Conservation (phyloP, 2,113 vertebrate species). For the Poeciliopsis prolifica region DNA sequence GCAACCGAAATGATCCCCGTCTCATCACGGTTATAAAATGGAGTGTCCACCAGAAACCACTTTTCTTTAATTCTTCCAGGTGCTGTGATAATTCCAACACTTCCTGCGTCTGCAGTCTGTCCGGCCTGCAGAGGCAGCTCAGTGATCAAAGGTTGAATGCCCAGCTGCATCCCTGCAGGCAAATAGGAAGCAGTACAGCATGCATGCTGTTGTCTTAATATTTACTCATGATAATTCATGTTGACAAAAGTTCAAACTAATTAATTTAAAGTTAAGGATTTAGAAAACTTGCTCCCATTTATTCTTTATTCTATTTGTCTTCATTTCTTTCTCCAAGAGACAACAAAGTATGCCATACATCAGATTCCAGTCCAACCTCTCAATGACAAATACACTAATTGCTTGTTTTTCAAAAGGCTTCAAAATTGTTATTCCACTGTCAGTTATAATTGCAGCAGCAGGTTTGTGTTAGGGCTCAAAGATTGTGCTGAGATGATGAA, state of each 20-base stretch:
- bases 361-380: conserved; percentile 51
- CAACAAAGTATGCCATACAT: conserved; percentile 39
- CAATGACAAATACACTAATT: conserved; percentile 65
- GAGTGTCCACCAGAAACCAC: conserved; percentile 2
- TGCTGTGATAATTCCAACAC: conserved; percentile 41
- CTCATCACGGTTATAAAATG: not conserved
- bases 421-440: conserved; percentile 62
- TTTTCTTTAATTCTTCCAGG: conserved; percentile 44
- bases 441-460: conserved; percentile 60
- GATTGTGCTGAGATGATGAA: conserved; percentile 54
- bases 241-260: conserved; percentile 27
- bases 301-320: conserved; percentile 31
- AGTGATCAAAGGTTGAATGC: conserved; percentile 59
- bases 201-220: not conserved
- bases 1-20: not conserved
- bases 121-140: conserved; percentile 53
- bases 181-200: conserved; percentile 46
- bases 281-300: conserved; percentile 37
- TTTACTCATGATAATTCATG: conserved; percentile 18
- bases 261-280: conserved; percentile 27
- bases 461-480: conserved; percentile 50
- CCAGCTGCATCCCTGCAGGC: conserved; percentile 38
- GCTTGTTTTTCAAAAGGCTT: conserved; percentile 60
- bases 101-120: conserved; percentile 43
- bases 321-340: conserved; percentile 21